Evolutionary conservation across 1,140 invertebrate genomes (phyloP).

Genomic region (Pogonomyrmex californicus): DNA sequence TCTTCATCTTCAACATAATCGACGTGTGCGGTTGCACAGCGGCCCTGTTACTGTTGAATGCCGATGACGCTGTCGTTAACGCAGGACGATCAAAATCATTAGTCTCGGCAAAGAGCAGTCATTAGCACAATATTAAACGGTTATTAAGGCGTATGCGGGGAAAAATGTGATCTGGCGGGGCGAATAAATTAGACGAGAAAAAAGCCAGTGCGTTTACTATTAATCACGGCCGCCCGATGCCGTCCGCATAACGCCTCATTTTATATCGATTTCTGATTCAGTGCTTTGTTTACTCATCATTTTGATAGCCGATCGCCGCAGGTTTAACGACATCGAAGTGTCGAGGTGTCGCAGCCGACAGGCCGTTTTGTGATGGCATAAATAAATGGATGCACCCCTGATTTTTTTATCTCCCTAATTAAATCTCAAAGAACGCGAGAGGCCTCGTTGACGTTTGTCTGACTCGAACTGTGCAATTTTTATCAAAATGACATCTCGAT

Average conservation of each 20-base stretch:
- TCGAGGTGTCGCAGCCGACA: constrained; percentile 16
- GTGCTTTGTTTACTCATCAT: constrained; percentile 51
- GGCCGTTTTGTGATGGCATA: constrained; percentile 16
- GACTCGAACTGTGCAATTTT: not conserved
- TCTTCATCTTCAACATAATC: constrained; percentile 45
- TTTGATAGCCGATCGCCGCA: constrained; percentile 34
- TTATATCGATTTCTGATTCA: constrained; percentile 61
- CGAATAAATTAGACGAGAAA: constrained; percentile 49
- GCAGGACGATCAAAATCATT: constrained; percentile 56
- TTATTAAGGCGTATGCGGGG: constrained; percentile 51
- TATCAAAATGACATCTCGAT: not conserved
- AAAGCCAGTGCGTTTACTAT: constrained; percentile 36
- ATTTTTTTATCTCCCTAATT: constrained; percentile 29
- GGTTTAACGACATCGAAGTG: constrained; percentile 40
- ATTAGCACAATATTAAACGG: constrained; percentile 53
- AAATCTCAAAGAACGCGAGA: not conserved
- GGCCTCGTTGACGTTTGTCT: not conserved
- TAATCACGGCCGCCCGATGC: constrained; percentile 26
- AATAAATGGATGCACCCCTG: constrained; percentile 17
- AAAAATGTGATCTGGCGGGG: constrained; percentile 44
- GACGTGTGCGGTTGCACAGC: constrained; percentile 46
- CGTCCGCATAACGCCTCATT: not conserved
- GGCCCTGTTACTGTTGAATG: constrained; percentile 37
- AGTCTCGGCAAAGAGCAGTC: constrained; percentile 38
- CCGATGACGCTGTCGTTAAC: constrained; percentile 54